Conservation (phyloP, 2,113 vertebrate genomes). For the Cavia porcellus region DNA sequence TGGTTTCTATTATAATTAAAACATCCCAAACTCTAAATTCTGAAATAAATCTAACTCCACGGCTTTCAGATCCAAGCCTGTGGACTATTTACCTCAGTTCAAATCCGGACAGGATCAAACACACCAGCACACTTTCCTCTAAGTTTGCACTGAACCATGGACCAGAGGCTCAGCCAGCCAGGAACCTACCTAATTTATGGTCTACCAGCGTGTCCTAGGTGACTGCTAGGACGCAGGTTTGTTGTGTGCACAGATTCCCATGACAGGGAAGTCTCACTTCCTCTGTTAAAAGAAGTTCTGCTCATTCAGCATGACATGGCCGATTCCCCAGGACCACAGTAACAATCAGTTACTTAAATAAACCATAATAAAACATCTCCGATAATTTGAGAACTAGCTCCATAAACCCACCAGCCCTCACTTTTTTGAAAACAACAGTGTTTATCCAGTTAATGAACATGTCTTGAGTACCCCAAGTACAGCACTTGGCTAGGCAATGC, state of each 20-base stretch:
- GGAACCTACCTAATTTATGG: not conserved
- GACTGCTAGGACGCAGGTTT: not conserved
- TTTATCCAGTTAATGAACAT: constrained; percentile 28
- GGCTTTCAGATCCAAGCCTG: not conserved
- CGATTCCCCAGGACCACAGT: not conserved
- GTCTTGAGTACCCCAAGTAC: not conserved
- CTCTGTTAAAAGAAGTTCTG: not conserved
- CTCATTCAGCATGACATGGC: constrained; percentile 10
- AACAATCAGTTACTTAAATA: not conserved
- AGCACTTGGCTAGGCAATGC: not conserved
- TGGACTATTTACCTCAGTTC: not conserved
- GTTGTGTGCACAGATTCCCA: not conserved
- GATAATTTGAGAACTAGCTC: constrained; percentile 24
- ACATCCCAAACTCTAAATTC: not conserved
- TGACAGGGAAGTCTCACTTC: not conserved
- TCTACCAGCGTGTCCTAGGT: not conserved
- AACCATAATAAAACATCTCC: constrained; percentile 8
- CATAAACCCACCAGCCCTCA: not conserved
- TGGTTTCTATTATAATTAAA: not conserved
- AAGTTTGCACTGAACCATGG: not conserved
- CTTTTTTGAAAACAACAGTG: constrained; percentile 43
- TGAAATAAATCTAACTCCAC: constrained; percentile 22
- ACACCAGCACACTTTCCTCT: not conserved
- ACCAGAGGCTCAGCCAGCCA: not conserved
- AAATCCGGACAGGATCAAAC: not conserved